Percentiles rank a stretch among this genome's conserved stretches.
Evolutionary conservation across 1,140 invertebrate genomes (phyloP).

Genomic region (Drosophila baimaii): DNA sequence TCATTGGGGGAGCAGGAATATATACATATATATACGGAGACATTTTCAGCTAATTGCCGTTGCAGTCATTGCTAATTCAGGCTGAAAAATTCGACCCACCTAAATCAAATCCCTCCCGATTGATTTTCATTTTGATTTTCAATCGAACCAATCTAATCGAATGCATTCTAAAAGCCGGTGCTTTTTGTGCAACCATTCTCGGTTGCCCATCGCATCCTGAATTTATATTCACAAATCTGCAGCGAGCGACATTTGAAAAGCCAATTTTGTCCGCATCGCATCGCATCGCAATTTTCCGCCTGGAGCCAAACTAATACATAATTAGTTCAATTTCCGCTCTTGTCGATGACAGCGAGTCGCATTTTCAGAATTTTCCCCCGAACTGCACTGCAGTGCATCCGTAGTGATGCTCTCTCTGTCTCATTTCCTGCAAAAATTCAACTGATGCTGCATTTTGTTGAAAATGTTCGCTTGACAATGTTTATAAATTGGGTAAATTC

Average conservation of each 20-base stretch:
- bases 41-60: slow-evolving; percentile 34
- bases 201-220: slow-evolving; percentile 13
- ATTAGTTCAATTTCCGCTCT: slow-evolving; percentile 69
- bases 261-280: slow-evolving; percentile 36
- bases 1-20: slow-evolving; percentile 3
- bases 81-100: slow-evolving; percentile 21
- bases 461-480: slow-evolving; percentile 2
- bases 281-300: slow-evolving; percentile 34
- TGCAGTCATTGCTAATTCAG: slow-evolving; percentile 26
- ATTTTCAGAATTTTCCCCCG: slow-evolving; percentile 33
- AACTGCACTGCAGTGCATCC: slow-evolving; percentile 30
- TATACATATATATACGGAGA: background rate
- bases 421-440: slow-evolving; percentile 30
- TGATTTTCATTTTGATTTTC: slow-evolving; percentile 48
- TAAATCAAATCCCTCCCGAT: slow-evolving; percentile 29
- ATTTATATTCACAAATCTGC: slow-evolving; percentile 47
- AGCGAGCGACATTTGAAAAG: slow-evolving; percentile 40
- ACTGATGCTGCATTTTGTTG: slow-evolving; percentile 29
- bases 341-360: slow-evolving; percentile 47
- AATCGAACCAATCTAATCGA: slow-evolving; percentile 45
- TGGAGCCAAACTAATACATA: slow-evolving; percentile 63
- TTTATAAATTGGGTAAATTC: slow-evolving; percentile 54
- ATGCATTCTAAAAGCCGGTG: slow-evolving; percentile 26
- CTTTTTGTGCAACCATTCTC: slow-evolving; percentile 16
- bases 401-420: background rate